Evolutionary conservation across 2,797 vertebrate species (phyloP).

Genomic region (Micropoecilia bifurca): DNA sequence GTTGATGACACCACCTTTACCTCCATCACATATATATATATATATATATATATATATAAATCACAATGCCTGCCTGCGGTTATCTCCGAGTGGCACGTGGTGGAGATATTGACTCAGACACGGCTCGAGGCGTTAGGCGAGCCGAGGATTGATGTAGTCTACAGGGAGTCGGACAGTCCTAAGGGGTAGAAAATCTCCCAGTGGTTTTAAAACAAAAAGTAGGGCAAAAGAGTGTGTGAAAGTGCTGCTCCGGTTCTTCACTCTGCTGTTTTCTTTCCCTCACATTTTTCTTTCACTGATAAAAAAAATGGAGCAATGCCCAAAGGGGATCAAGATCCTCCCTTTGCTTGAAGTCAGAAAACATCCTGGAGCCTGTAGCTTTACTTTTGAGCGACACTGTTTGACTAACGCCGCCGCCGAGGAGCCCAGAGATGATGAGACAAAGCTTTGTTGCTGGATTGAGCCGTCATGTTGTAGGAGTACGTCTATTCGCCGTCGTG

Average conservation of each 20-base stretch:
- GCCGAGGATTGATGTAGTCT: conserved; percentile 69
- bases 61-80: conserved; percentile 51
- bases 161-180: conserved; percentile 68
- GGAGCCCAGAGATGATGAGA: conserved; percentile 36
- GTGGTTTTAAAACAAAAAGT: conserved; percentile 70
- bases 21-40: conserved; percentile 21
- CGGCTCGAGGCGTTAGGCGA: conserved; percentile 52
- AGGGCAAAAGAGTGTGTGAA: conserved; percentile 61
- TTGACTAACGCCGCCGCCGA: conserved; percentile 48
- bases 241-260: conserved; percentile 42
- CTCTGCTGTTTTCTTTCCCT: conserved; percentile 26
- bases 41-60: neutral
- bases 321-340: conserved; percentile 55
- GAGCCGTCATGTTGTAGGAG: conserved; percentile 46
- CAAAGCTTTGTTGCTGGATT: conserved; percentile 40
- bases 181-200: conserved; percentile 61
- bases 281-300: conserved; percentile 23
- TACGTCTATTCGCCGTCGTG: conserved; percentile 24
- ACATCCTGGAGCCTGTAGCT: conserved; percentile 40
- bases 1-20: conserved; percentile 25
- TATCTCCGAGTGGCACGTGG: conserved; percentile 64
- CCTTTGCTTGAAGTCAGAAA: conserved; percentile 45
- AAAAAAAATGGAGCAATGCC: conserved; percentile 42
- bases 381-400: conserved; percentile 45
- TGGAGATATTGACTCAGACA: conserved; percentile 68